Evolutionary conservation across 2,888 invertebrate species (phyloP).

Genomic region (Nomada fucata): DNA sequence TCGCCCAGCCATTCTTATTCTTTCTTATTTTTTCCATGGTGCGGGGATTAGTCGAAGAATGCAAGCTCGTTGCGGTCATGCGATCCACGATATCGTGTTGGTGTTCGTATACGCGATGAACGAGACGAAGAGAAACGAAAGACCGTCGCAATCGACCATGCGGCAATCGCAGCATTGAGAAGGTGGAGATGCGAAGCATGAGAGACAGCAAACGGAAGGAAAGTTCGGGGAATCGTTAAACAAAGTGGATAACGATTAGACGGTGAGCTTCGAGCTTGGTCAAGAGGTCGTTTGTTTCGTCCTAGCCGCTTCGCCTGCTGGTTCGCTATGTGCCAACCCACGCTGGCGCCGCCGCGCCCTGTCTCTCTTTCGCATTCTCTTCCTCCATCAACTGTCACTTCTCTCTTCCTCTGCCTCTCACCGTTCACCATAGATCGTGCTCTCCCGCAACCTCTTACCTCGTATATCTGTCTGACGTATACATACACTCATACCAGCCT

Average conservation of each 20-base stretch:
- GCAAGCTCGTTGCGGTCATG: not conserved
- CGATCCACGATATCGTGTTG: too few species aligned
- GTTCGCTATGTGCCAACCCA: conserved; percentile 78
- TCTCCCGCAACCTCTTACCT: conserved; percentile 42
- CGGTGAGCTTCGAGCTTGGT: conserved; percentile 70
- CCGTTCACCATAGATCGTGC: conserved; percentile 17
- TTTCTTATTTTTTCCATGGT: conserved; percentile 5
- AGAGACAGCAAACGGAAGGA: not conserved
- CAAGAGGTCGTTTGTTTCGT: conserved; percentile 76
- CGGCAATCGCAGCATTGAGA: too few species aligned
- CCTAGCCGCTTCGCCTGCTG: conserved; percentile 54
- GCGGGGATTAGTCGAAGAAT: conserved; percentile 6
- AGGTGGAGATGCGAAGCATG: not conserved
- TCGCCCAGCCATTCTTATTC: conserved; percentile 8
- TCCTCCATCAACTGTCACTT: conserved; percentile 48
- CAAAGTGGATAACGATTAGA: conserved; percentile 51
- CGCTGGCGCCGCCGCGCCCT: conserved; percentile 82
- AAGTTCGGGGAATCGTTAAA: conserved; percentile 27
- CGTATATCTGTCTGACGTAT: conserved; percentile 8
- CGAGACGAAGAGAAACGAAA: not conserved
- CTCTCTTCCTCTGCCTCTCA: conserved; percentile 14
- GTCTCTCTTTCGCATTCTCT: conserved; percentile 62
- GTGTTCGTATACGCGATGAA: not conserved
- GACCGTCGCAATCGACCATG: not conserved
- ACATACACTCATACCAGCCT: not conserved